phyloP scores from a whole-genome alignment of 2,113 vertebrate species.

The Rafetus swinhoei region DNA sequence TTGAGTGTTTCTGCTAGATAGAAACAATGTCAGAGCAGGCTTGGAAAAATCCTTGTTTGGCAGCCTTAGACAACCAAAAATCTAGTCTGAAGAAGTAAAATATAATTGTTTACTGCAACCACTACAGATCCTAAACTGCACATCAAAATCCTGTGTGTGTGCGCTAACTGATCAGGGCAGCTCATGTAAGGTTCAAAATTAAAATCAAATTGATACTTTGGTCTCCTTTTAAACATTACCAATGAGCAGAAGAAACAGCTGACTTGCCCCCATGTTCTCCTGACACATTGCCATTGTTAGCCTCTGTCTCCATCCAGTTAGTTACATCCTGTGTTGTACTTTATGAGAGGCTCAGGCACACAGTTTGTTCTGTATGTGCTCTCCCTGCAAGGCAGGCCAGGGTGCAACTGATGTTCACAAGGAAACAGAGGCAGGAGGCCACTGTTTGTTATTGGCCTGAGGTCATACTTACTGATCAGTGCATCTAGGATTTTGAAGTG shows the following conservation, averaged over 20 bases:
- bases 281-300: constrained; percentile 43
- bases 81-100: background rate
- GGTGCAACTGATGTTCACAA: constrained; percentile 14
- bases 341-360: background rate
- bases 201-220: background rate
- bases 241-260: constrained; percentile 8
- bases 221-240: constrained; percentile 21
- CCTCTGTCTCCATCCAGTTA: constrained; percentile 22
- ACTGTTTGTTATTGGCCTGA: constrained; percentile 27
- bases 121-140: background rate
- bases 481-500: constrained; percentile 6
- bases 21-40: background rate
- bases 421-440: constrained; percentile 40
- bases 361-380: constrained; percentile 2
- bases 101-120: background rate
- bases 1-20: background rate
- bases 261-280: background rate
- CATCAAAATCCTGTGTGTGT: background rate
- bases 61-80: background rate
- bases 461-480: constrained; percentile 19
- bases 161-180: background rate
- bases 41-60: background rate
- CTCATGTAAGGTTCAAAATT: background rate
- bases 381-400: background rate
- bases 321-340: background rate